phyloP scores from a whole-genome alignment of 2,113 vertebrate species.

The Diglossa brunneiventris region DNA sequence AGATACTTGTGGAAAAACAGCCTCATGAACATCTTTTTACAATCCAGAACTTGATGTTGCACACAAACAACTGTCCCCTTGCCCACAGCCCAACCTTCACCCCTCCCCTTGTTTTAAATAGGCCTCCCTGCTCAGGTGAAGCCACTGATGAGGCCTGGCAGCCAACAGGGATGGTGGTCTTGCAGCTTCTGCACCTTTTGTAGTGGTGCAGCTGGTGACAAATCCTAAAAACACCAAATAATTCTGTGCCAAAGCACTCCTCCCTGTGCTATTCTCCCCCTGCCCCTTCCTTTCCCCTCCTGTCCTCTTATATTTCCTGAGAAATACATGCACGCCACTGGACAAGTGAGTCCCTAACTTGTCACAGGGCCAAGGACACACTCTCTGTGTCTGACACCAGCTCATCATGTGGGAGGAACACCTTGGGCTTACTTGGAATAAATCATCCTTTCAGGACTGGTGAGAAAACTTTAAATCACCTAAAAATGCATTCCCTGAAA shows the following conservation, averaged over 20 bases:
- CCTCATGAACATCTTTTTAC: background rate
- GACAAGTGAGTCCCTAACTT: rapidly evolving
- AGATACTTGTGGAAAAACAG: background rate
- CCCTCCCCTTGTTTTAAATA: background rate
- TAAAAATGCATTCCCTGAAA: background rate
- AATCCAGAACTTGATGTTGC: background rate
- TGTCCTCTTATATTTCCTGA: background rate
- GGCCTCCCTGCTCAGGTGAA: background rate
- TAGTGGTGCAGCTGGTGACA: background rate
- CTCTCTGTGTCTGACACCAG: background rate
- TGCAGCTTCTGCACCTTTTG: background rate
- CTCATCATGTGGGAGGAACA: background rate
- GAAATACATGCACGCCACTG: rapidly evolving
- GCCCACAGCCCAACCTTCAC: rapidly evolving
- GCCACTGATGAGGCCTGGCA: background rate
- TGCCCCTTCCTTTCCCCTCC: background rate
- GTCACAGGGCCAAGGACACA: background rate
- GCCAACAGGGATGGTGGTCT: background rate
- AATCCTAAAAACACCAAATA: background rate
- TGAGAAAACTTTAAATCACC: background rate
- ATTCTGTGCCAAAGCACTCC: too few species aligned
- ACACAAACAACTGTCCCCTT: background rate
- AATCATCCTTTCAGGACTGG: background rate
- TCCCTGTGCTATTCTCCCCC: background rate
- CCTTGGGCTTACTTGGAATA: background rate